These are phyloP conservation scores for Tachuris rubrigastra DNA, from an alignment of 2,113 vertebrate species.

Conservation along the genomic window DNA sequence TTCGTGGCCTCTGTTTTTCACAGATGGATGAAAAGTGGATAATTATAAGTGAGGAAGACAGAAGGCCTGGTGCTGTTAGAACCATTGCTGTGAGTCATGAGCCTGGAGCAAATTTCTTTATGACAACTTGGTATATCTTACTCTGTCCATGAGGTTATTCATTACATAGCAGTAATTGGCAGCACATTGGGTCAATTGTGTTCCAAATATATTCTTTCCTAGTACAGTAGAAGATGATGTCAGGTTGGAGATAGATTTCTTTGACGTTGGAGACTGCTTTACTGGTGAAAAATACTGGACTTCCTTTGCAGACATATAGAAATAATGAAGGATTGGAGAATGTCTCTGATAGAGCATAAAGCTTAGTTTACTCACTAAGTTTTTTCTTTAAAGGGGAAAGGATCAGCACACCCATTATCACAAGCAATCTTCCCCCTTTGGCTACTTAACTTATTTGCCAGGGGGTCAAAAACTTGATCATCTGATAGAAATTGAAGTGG, in stretches of 20 bases:
- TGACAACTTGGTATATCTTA: not conserved
- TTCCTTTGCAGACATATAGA: not conserved
- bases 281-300: not conserved
- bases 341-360: not conserved
- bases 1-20: slow-evolving; percentile 33
- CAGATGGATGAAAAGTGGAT: slow-evolving; percentile 40
- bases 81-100: slow-evolving; percentile 2
- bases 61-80: slow-evolving; percentile 34
- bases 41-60: slow-evolving; percentile 42
- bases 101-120: not conserved
- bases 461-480: not conserved
- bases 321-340: not conserved
- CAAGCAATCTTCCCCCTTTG: not conserved
- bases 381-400: not conserved
- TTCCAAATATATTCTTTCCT: not conserved
- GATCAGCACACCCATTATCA: not conserved
- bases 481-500: not conserved
- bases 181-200: not conserved
- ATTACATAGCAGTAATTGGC: not conserved
- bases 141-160: not conserved
- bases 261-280: not conserved
- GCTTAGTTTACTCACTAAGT: not conserved
- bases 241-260: not conserved
- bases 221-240: not conserved
- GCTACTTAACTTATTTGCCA: not conserved